Evolutionary conservation across 2,113 vertebrate genomes (phyloP), one percentile per base, ranked within the genome.

Genomic region (Hylia prasina): DNA sequence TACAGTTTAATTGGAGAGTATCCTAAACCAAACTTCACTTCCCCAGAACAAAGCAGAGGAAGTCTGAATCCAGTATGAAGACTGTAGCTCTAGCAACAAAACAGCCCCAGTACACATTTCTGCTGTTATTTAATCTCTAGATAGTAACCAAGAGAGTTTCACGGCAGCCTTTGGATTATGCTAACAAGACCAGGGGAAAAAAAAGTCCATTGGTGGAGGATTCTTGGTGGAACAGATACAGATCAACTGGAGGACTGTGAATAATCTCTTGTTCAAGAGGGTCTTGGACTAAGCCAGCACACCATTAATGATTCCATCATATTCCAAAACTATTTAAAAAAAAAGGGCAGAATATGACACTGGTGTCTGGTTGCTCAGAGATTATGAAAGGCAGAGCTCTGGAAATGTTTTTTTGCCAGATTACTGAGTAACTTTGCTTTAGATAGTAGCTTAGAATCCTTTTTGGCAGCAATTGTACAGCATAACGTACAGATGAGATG

Each of bases 401-500:
- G 50, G 76, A 39, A 76, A 76, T n/a, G 22, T 5, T 4, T 76
- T 95, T 93, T 69, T 76, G 19, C 77, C 61, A 79, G 44, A 89
- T 92, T 72, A 53, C 31, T 72, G 77, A 76, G 70, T 65, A 68
- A 39, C n/a, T 97, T 66, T 80, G 23, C 61, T 69, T 93, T 44
- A 93, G 65, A 81, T 64, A 92, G 87, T 82, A 87, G 44, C 60
- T 95, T 37, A 80, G 58, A 73, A 86, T 47, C 15, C 24, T 86
- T 96, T 70, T 73, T 97, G 94, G 95, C 93, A 95, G 83, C 48
- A 82, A 58, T 88, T 88, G 28, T 30, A 66, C 0, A 0, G 84
- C 89, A 95, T 82, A 97, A 80, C 3, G 1, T 95, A 89, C 87
- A 94, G 95, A 92, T 9, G 51, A 96, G 93, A 90, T 86, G 75